Evolutionary conservation across 2,113 vertebrate species (phyloP).

Genomic region (Tauraco erythrolophus): DNA sequence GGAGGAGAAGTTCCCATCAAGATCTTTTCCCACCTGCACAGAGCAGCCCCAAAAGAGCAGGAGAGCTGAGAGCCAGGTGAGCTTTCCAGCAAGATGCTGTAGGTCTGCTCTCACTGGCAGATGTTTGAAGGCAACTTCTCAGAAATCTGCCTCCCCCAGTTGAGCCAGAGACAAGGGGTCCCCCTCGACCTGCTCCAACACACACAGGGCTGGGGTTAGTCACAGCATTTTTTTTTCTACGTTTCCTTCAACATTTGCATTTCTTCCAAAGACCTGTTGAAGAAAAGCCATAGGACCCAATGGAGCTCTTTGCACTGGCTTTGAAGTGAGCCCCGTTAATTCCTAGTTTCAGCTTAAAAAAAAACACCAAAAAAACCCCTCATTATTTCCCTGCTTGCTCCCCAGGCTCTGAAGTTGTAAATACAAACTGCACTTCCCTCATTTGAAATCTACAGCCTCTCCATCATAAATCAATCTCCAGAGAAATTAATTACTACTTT

Average conservation of each 20-base stretch:
- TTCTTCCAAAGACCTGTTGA: not conserved
- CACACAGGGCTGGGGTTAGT: not conserved
- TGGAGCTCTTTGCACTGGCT: not conserved
- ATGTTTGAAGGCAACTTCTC: not conserved
- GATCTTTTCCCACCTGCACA: not conserved
- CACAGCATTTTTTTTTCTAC: not conserved
- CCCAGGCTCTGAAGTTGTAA: not conserved
- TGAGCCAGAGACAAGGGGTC: not conserved
- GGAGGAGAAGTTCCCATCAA: not conserved
- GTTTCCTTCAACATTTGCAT: not conserved
- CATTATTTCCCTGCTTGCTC: not conserved
- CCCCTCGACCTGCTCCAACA: not conserved
- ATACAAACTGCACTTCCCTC: not conserved
- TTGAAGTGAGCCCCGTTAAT: not conserved
- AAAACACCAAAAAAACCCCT: not conserved
- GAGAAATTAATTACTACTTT: not conserved
- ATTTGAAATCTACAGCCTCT: not conserved
- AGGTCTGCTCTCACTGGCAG: not conserved
- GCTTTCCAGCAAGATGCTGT: fast-evolving
- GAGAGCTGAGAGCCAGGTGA: not conserved
- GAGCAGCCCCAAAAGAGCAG: not conserved
- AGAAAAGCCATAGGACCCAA: not conserved
- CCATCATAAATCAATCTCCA: not conserved
- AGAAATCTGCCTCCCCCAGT: not conserved
- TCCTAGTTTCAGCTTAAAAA: not conserved